Evolutionary conservation across 2,113 vertebrate species (phyloP), one percentile per base, ranked within the genome.

Genomic region (Ivindomyrus marchei): DNA sequence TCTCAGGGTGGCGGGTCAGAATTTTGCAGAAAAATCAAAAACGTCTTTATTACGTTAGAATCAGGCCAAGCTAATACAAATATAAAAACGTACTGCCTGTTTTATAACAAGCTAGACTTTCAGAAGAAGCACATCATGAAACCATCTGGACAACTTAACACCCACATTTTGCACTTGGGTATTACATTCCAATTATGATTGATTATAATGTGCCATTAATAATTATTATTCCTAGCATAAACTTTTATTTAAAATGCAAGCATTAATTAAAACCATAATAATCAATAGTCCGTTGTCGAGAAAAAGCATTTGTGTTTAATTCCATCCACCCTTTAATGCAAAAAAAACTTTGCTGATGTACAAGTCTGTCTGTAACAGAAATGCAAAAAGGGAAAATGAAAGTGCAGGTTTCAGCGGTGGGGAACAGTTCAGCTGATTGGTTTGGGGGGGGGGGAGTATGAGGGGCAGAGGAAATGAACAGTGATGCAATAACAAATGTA

Each of bases 11-110:
- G 31, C 3, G 15, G 15, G 27, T 80, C 45, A 88, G 45, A 87
- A 90, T 21, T 39, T 8, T 66, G 77, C 87, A 85, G 87, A 91
- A 17, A 93, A 9, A 93, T 94, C 93, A 0, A 46, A 92, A n/a
- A 45, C 42, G 42, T 89, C 70, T 88, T 53, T 58, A 89, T 58
- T 89, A 45, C 3, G 42, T 92, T 90, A 1, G 86, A 93, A 93
- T 92, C 84, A 46, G 91, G 93, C 86, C 91, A 84, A 93, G 83
- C 36, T 90, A 90, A 85, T 27, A 27, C 1, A 24, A 85, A 45
- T 50, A 50, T 31, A 19, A 15, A 27, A 49, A 85, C 49, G 83
- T 24, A 27, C 46, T 2, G 42, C 24, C 15, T 3, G 5, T 49
- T 24, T 85, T 27, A 91, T 93, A 50, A 88, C 52, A 89, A 85